Evolutionary conservation across 30 jellyfish, hydroid and myxozoan species (phyloP), one percentile per base, ranked within the genome.

Genomic region (Pseudorhiza aurosa): DNA sequence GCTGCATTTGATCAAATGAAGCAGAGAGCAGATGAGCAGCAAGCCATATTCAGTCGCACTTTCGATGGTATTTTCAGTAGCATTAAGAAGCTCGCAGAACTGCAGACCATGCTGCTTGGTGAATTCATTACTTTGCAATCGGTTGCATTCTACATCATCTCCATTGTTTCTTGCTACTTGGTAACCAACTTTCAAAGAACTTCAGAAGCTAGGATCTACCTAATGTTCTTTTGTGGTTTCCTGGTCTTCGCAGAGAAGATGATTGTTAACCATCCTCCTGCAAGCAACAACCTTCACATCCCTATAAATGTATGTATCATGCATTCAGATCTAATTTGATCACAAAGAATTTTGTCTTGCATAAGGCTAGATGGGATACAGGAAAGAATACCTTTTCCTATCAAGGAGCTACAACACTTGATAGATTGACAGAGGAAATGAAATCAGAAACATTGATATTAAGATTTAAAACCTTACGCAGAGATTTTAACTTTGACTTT

Each of bases 61-160:
- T 91, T 91, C 62, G 95, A 91, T 65, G 81, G 79, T 12, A 67
- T 91, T 0, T 83, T 91, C 59, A 64, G 73, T 27, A 83, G 97
- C 62, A 77, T 89, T 39, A 89, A 82, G 29, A 71, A 82, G 57
- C 79, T 89, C 30, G 81, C 97, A 31, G 58, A 75, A 35, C 76
- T 89, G 35, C 97, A 89, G 63, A 68, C 76, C 14, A 72, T 89
- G 89, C 50, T 89, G 44, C 93, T 89, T 42, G 97, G 97, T 1
- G 97, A 89, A 76, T 89, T 89, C 44, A 89, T 89, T 24, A 82
- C 94, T 26, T 49, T 89, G 58, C 96, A 89, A 69, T 89, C 97
- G 8, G 22, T 89, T 43, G 97, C 97, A 2, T 89, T 89, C 71
- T 89, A 89, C 71, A 18, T 82, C 21, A 83, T 77, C 30, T 37